Conservation (phyloP, 2,113 vertebrate genomes). For the Ciconia maguari region DNA sequence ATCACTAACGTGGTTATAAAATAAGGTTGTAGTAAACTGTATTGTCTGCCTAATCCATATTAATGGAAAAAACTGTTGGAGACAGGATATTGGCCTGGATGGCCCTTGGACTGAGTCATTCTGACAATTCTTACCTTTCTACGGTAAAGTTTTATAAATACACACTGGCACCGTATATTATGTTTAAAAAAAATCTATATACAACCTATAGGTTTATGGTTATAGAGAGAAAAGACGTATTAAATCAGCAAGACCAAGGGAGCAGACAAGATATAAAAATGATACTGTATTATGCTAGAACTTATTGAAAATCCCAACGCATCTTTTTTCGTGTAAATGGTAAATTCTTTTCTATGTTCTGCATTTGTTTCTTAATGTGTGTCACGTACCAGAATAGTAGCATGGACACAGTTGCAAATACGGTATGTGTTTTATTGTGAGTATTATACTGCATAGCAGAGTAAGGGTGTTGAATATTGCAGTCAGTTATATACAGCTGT, state of each 20-base stretch:
- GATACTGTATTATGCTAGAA: conserved; percentile 21
- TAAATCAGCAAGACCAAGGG: conserved; percentile 23
- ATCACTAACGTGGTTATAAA: neutral
- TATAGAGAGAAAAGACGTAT: conserved; percentile 7
- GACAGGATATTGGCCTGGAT: neutral
- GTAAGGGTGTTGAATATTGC: conserved; percentile 46
- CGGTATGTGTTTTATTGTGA: conserved; percentile 51
- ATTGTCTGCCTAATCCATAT: conserved; percentile 7
- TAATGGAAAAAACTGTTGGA: neutral
- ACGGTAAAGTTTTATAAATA: conserved; percentile 29
- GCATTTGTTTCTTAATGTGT: conserved; percentile 46
- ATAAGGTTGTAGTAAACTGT: neutral
- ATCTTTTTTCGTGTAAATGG: conserved; percentile 46
- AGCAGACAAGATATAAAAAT: conserved; percentile 40
- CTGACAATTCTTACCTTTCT: neutral
- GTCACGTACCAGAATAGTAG: conserved; percentile 29
- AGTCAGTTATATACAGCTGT: conserved; percentile 49
- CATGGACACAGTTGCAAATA: conserved; percentile 47
- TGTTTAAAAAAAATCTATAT: conserved; percentile 13
- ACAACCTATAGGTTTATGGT: neutral
- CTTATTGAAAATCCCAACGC: conserved; percentile 49
- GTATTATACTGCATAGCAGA: conserved; percentile 51
- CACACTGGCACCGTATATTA: neutral
- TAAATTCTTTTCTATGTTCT: conserved; percentile 32
- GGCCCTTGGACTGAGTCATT: neutral